Conservation (phyloP, 1,140 invertebrate species). For the Saccostrea cuccullata region DNA sequence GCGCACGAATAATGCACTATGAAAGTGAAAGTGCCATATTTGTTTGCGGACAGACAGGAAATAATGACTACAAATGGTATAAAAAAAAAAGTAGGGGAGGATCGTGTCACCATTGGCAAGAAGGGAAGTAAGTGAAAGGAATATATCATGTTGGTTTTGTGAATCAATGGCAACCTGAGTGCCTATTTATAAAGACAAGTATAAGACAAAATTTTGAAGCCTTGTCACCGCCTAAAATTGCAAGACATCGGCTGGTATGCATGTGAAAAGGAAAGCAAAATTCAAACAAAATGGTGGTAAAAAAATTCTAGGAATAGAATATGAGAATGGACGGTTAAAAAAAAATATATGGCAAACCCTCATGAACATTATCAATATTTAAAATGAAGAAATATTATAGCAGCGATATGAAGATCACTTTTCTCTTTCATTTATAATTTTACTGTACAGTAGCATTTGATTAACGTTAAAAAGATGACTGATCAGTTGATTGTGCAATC, state of each 20-base stretch:
- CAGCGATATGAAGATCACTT: no score
- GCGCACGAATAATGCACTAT: neutral
- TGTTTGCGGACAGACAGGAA: neutral
- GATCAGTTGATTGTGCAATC: no score
- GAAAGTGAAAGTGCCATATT: neutral
- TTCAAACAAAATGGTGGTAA: neutral
- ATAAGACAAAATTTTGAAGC: no score
- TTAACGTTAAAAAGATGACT: no score
- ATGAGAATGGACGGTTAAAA: no score
- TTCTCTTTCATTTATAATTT: no score
- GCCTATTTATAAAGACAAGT: neutral
- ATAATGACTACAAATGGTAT: neutral
- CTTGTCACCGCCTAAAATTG: no score
- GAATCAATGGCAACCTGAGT: no score
- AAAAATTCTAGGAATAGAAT: neutral
- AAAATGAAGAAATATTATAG: no score
- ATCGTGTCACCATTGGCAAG: neutral
- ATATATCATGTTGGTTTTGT: neutral
- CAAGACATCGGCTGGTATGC: constrained; percentile 2
- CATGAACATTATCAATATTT: no score
- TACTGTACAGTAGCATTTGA: no score
- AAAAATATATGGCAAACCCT: no score
- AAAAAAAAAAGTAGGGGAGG: neutral
- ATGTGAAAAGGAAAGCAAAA: neutral
- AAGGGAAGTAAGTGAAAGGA: neutral